Conservation (phyloP, 2,888 invertebrate species). For the Dasypolia templi region DNA sequence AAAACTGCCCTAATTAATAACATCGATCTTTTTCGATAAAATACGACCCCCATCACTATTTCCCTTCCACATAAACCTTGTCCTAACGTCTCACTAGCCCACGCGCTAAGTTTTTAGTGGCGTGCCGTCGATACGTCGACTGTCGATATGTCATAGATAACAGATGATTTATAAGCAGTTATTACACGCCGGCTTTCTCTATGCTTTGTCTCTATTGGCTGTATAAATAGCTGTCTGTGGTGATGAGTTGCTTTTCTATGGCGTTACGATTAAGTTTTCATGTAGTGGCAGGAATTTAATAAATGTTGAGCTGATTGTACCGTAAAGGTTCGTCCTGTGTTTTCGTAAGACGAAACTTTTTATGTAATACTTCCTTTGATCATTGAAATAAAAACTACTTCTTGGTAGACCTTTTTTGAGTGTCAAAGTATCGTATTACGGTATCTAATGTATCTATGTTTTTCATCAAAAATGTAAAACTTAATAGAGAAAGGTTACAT, state of each 20-base stretch:
- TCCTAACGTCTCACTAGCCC: constrained; percentile 59
- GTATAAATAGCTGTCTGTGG: constrained; percentile 53
- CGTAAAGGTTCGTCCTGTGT: not conserved
- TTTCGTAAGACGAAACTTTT: not conserved
- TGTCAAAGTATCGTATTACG: not conserved
- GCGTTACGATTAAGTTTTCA: constrained; percentile 45
- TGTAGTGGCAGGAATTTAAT: constrained; percentile 2
- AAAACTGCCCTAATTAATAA: constrained; percentile 17
- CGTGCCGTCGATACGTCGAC: constrained; percentile 49
- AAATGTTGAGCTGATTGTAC: not conserved
- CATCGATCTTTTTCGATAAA: constrained; percentile 33
- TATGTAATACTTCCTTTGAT: not conserved
- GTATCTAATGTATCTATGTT: no score
- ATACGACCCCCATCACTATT: constrained; percentile 19
- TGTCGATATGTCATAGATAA: constrained; percentile 62
- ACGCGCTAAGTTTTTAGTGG: constrained; percentile 58
- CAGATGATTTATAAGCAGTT: constrained; percentile 58
- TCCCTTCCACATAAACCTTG: constrained; percentile 17
- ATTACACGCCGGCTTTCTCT: constrained; percentile 62
- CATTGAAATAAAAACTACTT: not conserved
- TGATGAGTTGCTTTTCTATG: constrained; percentile 48
- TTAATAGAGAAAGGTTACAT: no score
- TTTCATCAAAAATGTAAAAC: no score
- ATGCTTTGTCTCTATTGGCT: constrained; percentile 60
- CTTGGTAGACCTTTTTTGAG: not conserved